Percentiles rank a stretch among this genome's conserved stretches.
Conservation (phyloP, 2,113 vertebrate species). For the Scartelaos histophorus region DNA sequence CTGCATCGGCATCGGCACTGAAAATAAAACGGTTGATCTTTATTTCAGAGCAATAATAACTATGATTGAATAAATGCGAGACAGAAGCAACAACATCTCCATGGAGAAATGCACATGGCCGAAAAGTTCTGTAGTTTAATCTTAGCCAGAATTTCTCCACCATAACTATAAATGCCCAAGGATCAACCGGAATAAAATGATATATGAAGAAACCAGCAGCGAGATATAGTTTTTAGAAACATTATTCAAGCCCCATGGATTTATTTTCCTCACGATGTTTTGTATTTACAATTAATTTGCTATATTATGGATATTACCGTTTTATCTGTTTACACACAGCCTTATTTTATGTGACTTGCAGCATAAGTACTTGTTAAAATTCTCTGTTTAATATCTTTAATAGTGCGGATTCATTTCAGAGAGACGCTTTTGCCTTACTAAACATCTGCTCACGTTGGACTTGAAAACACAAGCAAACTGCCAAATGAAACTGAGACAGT, state of each 20-base stretch:
- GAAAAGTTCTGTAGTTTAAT: too few relatives aligned
- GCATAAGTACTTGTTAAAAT: slow-evolving; percentile 2
- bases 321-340: slow-evolving; percentile 6
- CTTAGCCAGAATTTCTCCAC: too few relatives aligned
- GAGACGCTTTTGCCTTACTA: slow-evolving; percentile 16
- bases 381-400: not conserved
- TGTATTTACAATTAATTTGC: not conserved
- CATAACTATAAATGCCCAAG: too few relatives aligned
- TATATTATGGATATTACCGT: not conserved
- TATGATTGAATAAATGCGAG: too few relatives aligned
- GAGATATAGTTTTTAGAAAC: too few relatives aligned
- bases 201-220: too few relatives aligned
- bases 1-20: too few relatives aligned
- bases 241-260: not conserved
- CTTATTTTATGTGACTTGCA: not conserved
- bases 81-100: too few relatives aligned
- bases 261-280: not conserved
- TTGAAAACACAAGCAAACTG: slow-evolving; percentile 13
- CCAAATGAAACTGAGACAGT: slow-evolving; percentile 30
- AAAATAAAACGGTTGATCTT: too few relatives aligned
- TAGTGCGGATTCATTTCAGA: slow-evolving; percentile 10
- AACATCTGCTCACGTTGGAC: slow-evolving; percentile 13
- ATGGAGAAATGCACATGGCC: too few relatives aligned
- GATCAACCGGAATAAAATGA: too few relatives aligned
- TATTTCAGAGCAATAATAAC: too few relatives aligned